These are phyloP conservation scores for Melieria omissa DNA, from an alignment of 2,888 invertebrate species.

Conservation along the genomic window DNA sequence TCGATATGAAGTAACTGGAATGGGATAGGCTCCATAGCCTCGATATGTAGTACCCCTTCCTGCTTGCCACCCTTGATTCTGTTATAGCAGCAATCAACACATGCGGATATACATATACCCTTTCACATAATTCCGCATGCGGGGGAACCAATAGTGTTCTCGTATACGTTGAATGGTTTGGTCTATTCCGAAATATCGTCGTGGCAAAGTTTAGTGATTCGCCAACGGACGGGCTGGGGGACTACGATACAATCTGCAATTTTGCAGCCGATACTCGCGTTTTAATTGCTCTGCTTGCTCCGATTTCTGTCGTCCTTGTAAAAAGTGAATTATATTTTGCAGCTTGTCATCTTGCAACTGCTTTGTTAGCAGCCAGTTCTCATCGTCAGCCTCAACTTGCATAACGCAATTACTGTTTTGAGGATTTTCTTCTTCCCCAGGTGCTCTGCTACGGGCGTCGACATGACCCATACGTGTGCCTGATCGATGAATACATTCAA, in stretches of 20 bases:
- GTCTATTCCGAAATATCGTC: no score
- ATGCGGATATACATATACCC: slow-evolving; percentile 29
- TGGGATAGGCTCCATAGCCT: no score
- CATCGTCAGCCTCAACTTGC: slow-evolving; percentile 16
- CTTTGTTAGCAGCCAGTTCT: slow-evolving; percentile 43
- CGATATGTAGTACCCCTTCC: no score
- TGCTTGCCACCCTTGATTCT: slow-evolving; percentile 19
- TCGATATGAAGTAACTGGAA: no score
- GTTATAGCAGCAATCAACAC: slow-evolving; percentile 36
- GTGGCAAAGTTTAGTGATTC: not conserved
- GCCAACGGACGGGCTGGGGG: slow-evolving; percentile 2
- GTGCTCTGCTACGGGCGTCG: slow-evolving; percentile 38
- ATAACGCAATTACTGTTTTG: not conserved
- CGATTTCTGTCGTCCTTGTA: not conserved
- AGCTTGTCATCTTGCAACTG: slow-evolving; percentile 30
- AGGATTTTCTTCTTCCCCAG: slow-evolving; percentile 5
- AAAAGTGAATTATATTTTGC: slow-evolving; percentile 1
- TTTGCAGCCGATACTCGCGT: slow-evolving; percentile 27
- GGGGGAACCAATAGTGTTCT: slow-evolving; percentile 29
- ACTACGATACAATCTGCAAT: slow-evolving; percentile 10
- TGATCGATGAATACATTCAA: slow-evolving; percentile 30
- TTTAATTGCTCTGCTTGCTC: slow-evolving; percentile 1
- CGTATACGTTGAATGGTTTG: slow-evolving; percentile 5
- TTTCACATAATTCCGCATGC: slow-evolving; percentile 29
- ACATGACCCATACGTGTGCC: slow-evolving; percentile 35